Evolutionary conservation across 2,113 vertebrate species (phyloP).

Genomic region (Bos javanicus): DNA sequence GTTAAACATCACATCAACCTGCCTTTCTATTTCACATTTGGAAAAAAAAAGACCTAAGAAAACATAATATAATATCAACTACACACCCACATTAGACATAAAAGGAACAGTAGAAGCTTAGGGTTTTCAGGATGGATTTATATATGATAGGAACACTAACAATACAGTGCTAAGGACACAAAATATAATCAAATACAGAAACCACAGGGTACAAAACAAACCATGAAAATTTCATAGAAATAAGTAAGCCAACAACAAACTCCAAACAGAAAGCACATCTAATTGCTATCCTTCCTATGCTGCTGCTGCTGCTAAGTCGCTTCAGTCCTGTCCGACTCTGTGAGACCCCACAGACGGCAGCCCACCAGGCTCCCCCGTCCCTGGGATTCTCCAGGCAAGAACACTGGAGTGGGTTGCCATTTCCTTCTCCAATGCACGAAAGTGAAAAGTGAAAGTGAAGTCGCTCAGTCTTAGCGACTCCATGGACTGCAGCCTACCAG

Average conservation of each 20-base stretch:
- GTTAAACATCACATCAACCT: constrained; percentile 10
- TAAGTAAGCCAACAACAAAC: not conserved
- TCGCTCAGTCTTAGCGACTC: too few relatives aligned
- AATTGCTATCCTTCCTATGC: not conserved
- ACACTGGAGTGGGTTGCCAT: too few relatives aligned
- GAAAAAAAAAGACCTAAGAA: not conserved
- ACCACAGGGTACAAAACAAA: not conserved
- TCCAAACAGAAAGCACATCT: not conserved
- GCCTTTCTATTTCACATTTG: not conserved
- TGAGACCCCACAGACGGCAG: too few relatives aligned
- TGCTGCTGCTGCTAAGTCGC: too few relatives aligned
- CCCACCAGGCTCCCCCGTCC: too few relatives aligned
- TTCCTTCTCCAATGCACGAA: too few relatives aligned
- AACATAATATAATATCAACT: not conserved
- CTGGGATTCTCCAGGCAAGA: too few relatives aligned
- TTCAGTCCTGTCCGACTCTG: too few relatives aligned
- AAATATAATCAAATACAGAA: not conserved
- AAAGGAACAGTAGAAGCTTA: not conserved
- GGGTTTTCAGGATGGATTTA: not conserved
- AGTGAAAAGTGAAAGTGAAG: too few relatives aligned
- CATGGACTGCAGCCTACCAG: too few relatives aligned
- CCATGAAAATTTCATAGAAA: not conserved
- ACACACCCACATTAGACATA: not conserved
- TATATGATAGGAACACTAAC: not conserved
- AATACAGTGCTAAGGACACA: not conserved